phyloP scores from a whole-genome alignment of 2,888 invertebrate genomes.

The Sympetrum striolatum region DNA sequence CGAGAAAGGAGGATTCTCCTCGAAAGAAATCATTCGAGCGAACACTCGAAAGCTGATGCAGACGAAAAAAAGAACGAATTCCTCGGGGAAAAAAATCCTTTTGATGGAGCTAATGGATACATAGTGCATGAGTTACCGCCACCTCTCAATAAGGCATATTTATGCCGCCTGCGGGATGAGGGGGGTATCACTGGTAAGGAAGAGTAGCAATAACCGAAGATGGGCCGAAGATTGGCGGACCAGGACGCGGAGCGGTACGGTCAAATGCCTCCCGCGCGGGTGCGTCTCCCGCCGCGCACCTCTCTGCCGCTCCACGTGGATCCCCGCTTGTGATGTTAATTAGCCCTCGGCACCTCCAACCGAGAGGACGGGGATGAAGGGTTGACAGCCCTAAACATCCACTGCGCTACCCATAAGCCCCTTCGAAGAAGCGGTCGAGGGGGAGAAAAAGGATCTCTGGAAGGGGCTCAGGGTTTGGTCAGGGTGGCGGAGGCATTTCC shows the following conservation, averaged over 20 bases:
- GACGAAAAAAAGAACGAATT: background rate
- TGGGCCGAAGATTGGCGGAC: conserved; percentile 11
- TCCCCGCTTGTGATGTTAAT: background rate
- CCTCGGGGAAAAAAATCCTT: background rate
- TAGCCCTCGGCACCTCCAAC: background rate
- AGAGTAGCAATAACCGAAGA: conserved; percentile 9
- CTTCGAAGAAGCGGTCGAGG: background rate
- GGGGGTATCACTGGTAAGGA: too few species aligned
- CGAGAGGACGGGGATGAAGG: background rate
- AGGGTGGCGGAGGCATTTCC: conserved; percentile 22
- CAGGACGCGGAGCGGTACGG: background rate
- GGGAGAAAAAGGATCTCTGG: background rate
- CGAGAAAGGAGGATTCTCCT: background rate
- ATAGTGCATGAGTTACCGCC: background rate
- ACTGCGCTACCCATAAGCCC: background rate
- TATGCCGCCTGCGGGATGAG: background rate
- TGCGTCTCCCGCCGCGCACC: background rate
- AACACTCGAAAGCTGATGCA: background rate
- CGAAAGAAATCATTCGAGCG: background rate
- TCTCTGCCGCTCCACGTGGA: background rate
- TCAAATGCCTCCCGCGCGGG: background rate
- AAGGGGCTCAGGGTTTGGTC: conserved; percentile 11
- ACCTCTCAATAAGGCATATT: background rate
- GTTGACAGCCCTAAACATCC: background rate
- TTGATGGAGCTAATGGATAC: background rate